A percentile compares a stretch with the other conserved stretches of the same genome.
Conservation (phyloP, 2,113 vertebrate species). For the Eclectus roratus region DNA sequence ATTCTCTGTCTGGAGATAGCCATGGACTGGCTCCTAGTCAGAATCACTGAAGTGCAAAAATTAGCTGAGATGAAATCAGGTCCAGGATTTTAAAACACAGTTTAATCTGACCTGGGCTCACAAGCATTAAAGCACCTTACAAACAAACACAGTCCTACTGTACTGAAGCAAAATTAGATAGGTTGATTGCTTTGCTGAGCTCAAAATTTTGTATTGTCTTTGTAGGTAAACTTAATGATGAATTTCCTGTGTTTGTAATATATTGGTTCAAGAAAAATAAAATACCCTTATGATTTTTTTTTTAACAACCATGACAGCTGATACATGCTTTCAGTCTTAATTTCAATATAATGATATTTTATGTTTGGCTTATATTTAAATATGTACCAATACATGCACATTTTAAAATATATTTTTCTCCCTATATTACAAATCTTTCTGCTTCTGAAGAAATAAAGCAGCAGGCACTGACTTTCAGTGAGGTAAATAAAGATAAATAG, state of each 20-base stretch:
- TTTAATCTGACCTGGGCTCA: no score
- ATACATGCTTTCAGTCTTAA: background rate
- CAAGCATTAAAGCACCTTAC: no score
- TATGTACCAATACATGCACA: background rate
- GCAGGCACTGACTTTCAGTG: background rate
- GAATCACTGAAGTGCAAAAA: background rate
- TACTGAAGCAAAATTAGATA: no score
- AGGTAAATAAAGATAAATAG: background rate
- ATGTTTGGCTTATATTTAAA: background rate
- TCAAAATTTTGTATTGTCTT: no score
- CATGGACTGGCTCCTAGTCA: background rate
- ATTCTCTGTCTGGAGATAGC: background rate
- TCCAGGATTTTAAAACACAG: background rate
- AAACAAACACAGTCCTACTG: no score
- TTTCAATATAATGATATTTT: background rate
- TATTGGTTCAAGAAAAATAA: background rate
- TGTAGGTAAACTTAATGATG: no score
- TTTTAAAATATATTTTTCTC: background rate
- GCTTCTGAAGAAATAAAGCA: background rate
- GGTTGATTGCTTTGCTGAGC: no score
- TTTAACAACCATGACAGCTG: background rate
- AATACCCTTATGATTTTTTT: background rate
- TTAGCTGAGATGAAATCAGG: background rate
- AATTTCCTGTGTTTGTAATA: no score
- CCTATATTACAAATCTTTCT: background rate